Evolutionary conservation across 2,888 invertebrate genomes (phyloP).

Genomic region (Dryobota labecula): DNA sequence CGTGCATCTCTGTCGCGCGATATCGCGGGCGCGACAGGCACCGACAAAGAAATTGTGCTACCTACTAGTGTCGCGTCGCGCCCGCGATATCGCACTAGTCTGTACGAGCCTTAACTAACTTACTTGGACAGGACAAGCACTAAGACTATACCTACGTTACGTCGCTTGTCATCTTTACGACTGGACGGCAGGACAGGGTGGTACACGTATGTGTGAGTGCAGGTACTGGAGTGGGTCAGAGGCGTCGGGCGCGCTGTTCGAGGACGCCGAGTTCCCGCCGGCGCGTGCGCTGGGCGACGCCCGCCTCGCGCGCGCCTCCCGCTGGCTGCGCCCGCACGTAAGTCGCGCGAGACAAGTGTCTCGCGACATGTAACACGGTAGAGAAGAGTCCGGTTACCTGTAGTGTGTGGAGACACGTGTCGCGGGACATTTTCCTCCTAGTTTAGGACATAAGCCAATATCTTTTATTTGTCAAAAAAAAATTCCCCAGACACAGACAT

Average conservation of each 20-base stretch:
- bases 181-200: not conserved
- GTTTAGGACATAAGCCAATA: not conserved
- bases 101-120: too few species aligned
- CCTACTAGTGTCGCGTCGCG: too few species aligned
- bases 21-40: too few species aligned
- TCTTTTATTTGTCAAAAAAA: not conserved
- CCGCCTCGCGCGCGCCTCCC: slow-evolving; percentile 87
- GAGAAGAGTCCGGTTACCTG: not conserved
- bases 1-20: too few species aligned
- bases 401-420: not conserved
- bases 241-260: slow-evolving; percentile 86
- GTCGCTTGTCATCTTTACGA: not conserved
- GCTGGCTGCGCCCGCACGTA: slow-evolving; percentile 93
- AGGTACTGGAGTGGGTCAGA: slow-evolving; percentile 72
- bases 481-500: not conserved
- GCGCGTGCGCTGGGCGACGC: slow-evolving; percentile 85
- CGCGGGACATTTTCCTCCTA: not conserved
- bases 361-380: not conserved
- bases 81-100: too few species aligned
- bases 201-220: slow-evolving; percentile 25
- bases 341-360: slow-evolving; percentile 70
- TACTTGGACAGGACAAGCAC: too few species aligned
- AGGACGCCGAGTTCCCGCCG: slow-evolving; percentile 72
- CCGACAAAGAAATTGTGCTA: too few species aligned
- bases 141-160: too few species aligned